Percentiles rank a stretch among this genome's conserved stretches.
phyloP scores from a whole-genome alignment of 2,797 vertebrate genomes.

The Gephyroberyx darwinii region DNA sequence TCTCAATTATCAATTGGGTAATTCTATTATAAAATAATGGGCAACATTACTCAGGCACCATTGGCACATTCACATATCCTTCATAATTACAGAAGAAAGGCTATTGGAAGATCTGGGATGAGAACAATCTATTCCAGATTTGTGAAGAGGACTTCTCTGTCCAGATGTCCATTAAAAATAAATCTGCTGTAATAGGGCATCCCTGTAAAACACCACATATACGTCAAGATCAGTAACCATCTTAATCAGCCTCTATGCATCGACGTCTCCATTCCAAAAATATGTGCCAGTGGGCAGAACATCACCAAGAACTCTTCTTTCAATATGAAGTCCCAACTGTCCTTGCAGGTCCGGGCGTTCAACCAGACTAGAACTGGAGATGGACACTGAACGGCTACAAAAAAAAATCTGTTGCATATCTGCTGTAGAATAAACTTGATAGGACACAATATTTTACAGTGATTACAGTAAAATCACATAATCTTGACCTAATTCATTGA shows the following conservation, averaged over 20 bases:
- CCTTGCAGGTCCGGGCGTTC: conserved; percentile 31
- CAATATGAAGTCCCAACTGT: conserved; percentile 54
- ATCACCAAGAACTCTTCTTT: conserved; percentile 59
- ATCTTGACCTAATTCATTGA: conserved; percentile 26
- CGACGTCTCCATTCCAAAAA: conserved; percentile 48
- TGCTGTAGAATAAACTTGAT: conserved; percentile 53
- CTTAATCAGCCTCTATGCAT: conserved; percentile 56
- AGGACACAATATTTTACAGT: conserved; percentile 47
- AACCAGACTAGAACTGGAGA: conserved; percentile 35
- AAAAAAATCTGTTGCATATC: conserved; percentile 35
- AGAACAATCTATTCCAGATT: conserved; percentile 72
- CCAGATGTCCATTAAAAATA: conserved; percentile 77
- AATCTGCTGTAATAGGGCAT: conserved; percentile 66
- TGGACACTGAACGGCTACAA: conserved; percentile 2
- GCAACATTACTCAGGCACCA: conserved; percentile 7
- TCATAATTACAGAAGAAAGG: conserved; percentile 44
- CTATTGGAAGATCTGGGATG: conserved; percentile 32
- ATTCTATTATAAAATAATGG: conserved; percentile 24
- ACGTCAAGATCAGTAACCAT: conserved; percentile 71
- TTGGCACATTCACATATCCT: conserved; percentile 19
- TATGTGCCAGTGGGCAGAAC: conserved; percentile 57
- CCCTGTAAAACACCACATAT: conserved; percentile 72
- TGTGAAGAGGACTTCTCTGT: conserved; percentile 58
- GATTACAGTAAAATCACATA: conserved; percentile 32
- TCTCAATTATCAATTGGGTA: conserved; percentile 39